Percentiles rank a stretch among this genome's conserved stretches.
Evolutionary conservation across 2,113 vertebrate species (phyloP).

Genomic region (Calidris pugnax): DNA sequence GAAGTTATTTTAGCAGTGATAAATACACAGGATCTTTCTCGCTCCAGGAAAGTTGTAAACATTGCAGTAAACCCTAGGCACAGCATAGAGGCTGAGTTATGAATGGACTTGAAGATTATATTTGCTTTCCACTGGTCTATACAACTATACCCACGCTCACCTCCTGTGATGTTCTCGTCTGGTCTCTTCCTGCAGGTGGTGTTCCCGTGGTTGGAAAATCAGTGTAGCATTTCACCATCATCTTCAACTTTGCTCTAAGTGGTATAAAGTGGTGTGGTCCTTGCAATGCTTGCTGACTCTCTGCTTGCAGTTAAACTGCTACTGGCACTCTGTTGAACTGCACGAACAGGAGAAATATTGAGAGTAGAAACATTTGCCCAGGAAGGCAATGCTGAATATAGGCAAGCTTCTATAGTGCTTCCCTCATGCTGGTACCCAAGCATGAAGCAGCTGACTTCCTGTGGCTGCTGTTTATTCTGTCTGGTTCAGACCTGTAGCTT

Average conservation of each 20-base stretch:
- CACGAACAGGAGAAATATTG: background rate
- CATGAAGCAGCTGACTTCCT: background rate
- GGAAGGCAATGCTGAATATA: background rate
- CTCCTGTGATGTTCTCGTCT: background rate
- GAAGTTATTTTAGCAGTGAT: background rate
- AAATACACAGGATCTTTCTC: background rate
- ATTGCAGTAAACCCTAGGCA: background rate
- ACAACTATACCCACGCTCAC: background rate
- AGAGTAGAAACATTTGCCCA: background rate
- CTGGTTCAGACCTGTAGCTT: background rate
- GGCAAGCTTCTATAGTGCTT: background rate
- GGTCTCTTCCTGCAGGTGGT: background rate
- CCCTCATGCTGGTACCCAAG: background rate
- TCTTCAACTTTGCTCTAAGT: background rate
- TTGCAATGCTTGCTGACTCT: background rate
- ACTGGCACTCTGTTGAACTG: background rate
- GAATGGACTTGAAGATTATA: background rate
- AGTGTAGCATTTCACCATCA: background rate
- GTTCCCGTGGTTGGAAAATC: background rate
- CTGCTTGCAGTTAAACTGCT: background rate
- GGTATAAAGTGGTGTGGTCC: accelerated
- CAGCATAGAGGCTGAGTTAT: background rate
- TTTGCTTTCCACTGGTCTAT: background rate
- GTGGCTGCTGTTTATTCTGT: background rate
- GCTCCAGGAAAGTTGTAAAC: background rate